Base-by-base conservation (phyloP, 2,888 invertebrate species). In the Congeria kusceri region DNA sequence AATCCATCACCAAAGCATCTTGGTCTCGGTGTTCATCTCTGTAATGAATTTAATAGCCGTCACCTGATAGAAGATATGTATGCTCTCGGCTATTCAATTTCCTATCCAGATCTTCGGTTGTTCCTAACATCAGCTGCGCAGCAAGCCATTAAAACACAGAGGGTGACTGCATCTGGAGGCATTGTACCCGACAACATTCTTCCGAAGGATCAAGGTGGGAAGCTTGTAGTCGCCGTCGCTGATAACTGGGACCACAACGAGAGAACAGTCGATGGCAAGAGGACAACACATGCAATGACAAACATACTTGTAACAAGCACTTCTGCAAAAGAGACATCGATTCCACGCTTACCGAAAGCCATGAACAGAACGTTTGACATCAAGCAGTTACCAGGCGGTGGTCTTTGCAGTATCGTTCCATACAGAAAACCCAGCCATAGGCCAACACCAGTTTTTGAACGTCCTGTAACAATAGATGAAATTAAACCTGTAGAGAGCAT, bases 241-340 rank as follows among this genome's bases (percentile, higher is more conserved):
- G 71, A 71, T 20, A 71, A 71, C 47, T 71, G 71, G 71, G 71
- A 71, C 20, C 71, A 71, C 46, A 71, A 71, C 25, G 71, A 71
- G 20, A 44, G 27, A 11, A 71, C 71, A 27, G 18, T 44, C 23
- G 64, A 64, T 64, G 71, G 71, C 0, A 64, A 71, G 18, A 9
- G 23, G 0, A 71, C 71, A 23, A 71, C 71, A 25, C 71, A 71
- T 58, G 71, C 71, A 9, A 71, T 64, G 71, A 64, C 71, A 46
- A 28, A 20, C 1, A 56, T 71, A 11, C 56, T 71, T 1, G 44
- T 71, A 5, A 27, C 61, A 13, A 44, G n/a, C 25, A 61, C 39
- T 18, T 13, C 28, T 11, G 29, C 27, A 15, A 20, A 20, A 4
- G 44, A 44, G 11, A 25, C 18, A 4, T 28, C 47, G 20, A 25